Evolutionary conservation across 2,888 invertebrate species (phyloP), one percentile per base, ranked within the genome.

Genomic region (Spodoptera picta): DNA sequence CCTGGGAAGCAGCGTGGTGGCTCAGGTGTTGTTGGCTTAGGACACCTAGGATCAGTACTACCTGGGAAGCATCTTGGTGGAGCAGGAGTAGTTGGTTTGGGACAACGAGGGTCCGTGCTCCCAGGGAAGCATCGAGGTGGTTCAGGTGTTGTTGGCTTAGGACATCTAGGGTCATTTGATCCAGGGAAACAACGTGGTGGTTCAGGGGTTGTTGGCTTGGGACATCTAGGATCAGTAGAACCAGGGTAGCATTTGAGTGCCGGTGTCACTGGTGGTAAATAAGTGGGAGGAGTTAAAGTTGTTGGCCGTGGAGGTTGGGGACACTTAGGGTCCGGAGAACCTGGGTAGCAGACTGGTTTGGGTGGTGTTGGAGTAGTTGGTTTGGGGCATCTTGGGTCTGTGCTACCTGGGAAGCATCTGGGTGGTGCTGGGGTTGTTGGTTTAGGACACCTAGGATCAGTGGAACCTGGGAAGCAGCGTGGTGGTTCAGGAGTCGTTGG

Each of bases 311-410:
- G 60, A 48, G 84, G 83, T 77, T 85, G 84, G 6, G 89, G 90
- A 53, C 92, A 92, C 2, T 82, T 78, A 0, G 89, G 89, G 80
- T 93, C 83, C 1, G 83, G 79, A 1, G 89, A 87, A 1, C 91
- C 91, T 1, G 89, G 85, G 60, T 75, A 86, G 27, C 82, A 84
- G 19, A 60, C 49, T 52, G 69, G 48, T 12, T 55, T 63, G 0
- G 79, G 81, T 36, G 84, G 73, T 53, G 61, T 75, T 0, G 86
- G 86, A 36, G 85, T 82, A 0, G 82, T 85, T 1, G 87, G 82
- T 53, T 71, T 63, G 4, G 80, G 85, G n/a, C 84, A 90, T 5
- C 83, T 63, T 0, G 82, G 76, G 43, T 86, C 85, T 2, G 69
- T 70, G 1, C 69, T 75, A 1, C 85, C 85, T 1, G 85, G 85